These are phyloP conservation scores for Heliconius charithonia DNA, from an alignment of 2,888 invertebrate genomes.

Conservation along the genomic window DNA sequence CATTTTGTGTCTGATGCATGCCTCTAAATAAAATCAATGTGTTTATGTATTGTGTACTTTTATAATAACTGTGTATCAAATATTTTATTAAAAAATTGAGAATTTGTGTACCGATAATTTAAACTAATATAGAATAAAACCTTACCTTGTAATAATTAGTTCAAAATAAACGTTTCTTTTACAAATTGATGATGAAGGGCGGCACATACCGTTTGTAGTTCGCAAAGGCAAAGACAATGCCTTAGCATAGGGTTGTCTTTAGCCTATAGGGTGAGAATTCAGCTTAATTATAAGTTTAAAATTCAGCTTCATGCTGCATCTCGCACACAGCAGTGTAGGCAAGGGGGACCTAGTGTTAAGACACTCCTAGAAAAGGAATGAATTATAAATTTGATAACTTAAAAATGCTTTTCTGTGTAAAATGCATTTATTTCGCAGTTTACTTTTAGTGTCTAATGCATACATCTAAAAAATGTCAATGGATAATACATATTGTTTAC, in stretches of 20 bases:
- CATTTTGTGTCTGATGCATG: not conserved
- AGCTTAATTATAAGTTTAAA: conserved; percentile 9
- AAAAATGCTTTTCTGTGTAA: not conserved
- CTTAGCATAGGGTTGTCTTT: conserved; percentile 13
- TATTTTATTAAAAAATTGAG: not conserved
- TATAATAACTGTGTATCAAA: not conserved
- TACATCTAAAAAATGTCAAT: not conserved
- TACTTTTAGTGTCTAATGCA: not conserved
- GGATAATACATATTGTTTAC: not conserved
- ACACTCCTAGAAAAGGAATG: no score
- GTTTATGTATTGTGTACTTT: not conserved
- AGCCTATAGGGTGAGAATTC: conserved; percentile 7
- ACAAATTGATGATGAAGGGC: conserved; percentile 6
- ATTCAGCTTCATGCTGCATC: no score
- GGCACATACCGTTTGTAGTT: conserved; percentile 24
- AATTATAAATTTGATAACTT: no score
- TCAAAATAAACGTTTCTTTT: conserved; percentile 21
- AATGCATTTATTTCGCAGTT: not conserved
- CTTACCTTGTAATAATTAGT: not conserved
- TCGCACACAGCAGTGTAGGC: no score
- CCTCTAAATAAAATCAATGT: not conserved
- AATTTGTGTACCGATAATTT: not conserved
- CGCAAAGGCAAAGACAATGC: not conserved
- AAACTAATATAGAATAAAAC: not conserved
- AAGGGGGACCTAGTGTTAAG: no score